Evolutionary conservation across 1,140 invertebrate species (phyloP).

Genomic region (Lordiphosa collinella): DNA sequence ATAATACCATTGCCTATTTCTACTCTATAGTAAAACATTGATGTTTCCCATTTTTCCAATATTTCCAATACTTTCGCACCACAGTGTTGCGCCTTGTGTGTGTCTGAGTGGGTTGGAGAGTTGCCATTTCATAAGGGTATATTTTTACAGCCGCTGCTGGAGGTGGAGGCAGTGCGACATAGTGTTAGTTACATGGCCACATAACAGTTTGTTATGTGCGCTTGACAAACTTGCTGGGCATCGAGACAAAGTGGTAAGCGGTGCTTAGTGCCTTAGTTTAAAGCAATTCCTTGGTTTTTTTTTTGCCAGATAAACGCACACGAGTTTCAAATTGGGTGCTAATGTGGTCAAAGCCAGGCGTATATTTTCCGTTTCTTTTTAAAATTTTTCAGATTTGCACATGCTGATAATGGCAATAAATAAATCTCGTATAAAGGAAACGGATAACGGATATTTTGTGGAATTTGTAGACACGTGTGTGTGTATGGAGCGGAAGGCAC

Average conservation of each 20-base stretch:
- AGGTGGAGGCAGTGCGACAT: constrained; percentile 24
- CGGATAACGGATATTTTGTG: constrained; percentile 74
- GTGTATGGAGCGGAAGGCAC: constrained; percentile 56
- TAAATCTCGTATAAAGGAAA: constrained; percentile 72
- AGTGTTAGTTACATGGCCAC: constrained; percentile 72
- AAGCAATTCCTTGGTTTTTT: constrained; percentile 44
- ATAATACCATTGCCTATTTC: no score
- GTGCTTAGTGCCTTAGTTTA: constrained; percentile 77
- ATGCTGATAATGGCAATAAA: constrained; percentile 59
- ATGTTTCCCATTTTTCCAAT: no score
- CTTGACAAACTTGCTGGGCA: constrained; percentile 68
- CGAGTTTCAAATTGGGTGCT: constrained; percentile 56
- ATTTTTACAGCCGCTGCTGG: not conserved
- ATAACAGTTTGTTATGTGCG: constrained; percentile 75
- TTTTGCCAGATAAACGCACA: constrained; percentile 47
- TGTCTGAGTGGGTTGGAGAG: no score
- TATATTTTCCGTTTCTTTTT: constrained; percentile 39
- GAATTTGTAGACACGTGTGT: constrained; percentile 71
- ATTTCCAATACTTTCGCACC: no score
- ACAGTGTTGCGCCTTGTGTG: not conserved
- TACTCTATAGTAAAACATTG: no score
- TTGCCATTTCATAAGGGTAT: no score
- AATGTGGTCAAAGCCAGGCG: constrained; percentile 65
- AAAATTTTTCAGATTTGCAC: constrained; percentile 70
- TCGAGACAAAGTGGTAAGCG: constrained; percentile 49